Conservation (phyloP, 2,797 vertebrate genomes). For the Neostethus bicornis region DNA sequence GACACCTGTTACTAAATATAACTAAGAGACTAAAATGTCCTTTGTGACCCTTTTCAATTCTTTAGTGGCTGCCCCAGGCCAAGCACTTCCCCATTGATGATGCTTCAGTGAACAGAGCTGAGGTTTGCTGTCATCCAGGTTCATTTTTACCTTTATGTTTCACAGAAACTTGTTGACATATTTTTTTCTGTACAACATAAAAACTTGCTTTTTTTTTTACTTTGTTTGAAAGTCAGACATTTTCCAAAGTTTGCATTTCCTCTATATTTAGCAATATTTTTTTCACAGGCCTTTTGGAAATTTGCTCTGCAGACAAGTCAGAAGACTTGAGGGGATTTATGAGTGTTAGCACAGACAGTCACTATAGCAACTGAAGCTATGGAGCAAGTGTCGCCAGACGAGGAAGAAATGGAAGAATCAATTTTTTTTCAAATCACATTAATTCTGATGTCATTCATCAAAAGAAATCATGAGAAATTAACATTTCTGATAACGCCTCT, state of each 20-base stretch:
- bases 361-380: slow-evolving; percentile 67
- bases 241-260: slow-evolving; percentile 8
- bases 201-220: slow-evolving; percentile 26
- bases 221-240: background rate
- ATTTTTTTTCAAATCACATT: slow-evolving; percentile 28
- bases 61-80: slow-evolving; percentile 20
- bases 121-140: slow-evolving; percentile 22
- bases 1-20: slow-evolving; percentile 28
- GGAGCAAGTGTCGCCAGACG: slow-evolving; percentile 52
- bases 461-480: slow-evolving; percentile 13
- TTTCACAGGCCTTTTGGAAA: slow-evolving; percentile 41
- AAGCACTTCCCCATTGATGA: slow-evolving; percentile 30
- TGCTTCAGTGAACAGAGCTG: slow-evolving; percentile 21
- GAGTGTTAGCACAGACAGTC: slow-evolving; percentile 54
- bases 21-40: slow-evolving; percentile 23
- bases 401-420: slow-evolving; percentile 42
- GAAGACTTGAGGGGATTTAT: slow-evolving; percentile 52
- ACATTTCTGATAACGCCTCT: slow-evolving; percentile 10
- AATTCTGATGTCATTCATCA: slow-evolving; percentile 21
- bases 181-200: slow-evolving; percentile 3
- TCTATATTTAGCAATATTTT: slow-evolving; percentile 29
- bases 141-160: slow-evolving; percentile 13
- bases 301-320: slow-evolving; percentile 27
- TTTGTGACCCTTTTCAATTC: slow-evolving; percentile 33
- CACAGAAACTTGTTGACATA: slow-evolving; percentile 19